Evolutionary conservation across 2,888 invertebrate species (phyloP).

Genomic region (Scelioninae gen. 1): DNA sequence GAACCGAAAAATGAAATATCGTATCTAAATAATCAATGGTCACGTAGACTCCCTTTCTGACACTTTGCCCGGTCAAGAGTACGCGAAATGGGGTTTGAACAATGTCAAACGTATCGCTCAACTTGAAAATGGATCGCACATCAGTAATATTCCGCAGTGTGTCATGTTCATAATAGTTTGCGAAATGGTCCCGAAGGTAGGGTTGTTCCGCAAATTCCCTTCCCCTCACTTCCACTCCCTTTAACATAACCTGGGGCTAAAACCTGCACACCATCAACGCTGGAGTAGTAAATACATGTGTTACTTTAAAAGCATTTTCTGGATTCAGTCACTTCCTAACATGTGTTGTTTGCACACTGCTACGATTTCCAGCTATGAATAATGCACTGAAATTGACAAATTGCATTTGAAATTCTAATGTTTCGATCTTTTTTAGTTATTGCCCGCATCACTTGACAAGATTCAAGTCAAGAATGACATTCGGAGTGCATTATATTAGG

Average conservation of each 20-base stretch:
- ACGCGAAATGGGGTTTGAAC: constrained; percentile 24
- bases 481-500: no score
- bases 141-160: no score
- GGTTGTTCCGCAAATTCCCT: constrained; percentile 45
- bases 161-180: no score
- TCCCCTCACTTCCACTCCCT: constrained; percentile 26
- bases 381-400: constrained; percentile 29
- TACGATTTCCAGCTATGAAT: no score
- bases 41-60: constrained; percentile 12
- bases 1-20: constrained; percentile 11
- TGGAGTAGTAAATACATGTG: background rate
- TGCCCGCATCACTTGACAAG: constrained; percentile 36
- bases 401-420: constrained; percentile 64
- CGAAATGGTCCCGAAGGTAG: constrained; percentile 21
- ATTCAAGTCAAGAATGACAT: constrained; percentile 5
- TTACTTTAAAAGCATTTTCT: background rate
- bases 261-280: background rate
- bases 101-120: no score
- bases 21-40: constrained; percentile 7
- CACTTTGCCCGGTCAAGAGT: constrained; percentile 39
- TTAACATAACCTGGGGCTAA: background rate
- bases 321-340: background rate
- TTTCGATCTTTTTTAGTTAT: constrained; percentile 21
- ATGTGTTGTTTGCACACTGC: background rate
- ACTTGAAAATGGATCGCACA: no score